Base-by-base conservation (phyloP, 2,888 invertebrate genomes). In the Syritta pipiens region DNA sequence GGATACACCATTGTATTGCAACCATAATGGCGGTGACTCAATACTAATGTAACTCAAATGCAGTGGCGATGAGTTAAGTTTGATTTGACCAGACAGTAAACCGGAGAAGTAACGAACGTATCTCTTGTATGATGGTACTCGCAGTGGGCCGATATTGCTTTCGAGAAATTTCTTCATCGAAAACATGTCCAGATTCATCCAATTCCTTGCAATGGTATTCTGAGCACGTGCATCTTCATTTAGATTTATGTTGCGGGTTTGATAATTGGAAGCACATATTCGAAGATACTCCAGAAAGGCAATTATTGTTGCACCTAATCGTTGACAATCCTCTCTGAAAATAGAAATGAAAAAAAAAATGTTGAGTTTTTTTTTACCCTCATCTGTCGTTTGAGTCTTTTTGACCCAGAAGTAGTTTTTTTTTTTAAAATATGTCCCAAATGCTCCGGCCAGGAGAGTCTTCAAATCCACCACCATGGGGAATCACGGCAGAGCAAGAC, bases 261-360 rank as follows among this genome's bases (percentile, higher is more conserved):
- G 81, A 32, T 82, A 83, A 74, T 81, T 84, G 42, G 83, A 84
- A 49, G 96, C 96, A 89, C 97, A 97, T 85, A 97, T 97, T 86
- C 94, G 95, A 83, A 96, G 95, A 90, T 97, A 97, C 90, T 97
- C 95, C 94, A 97, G 95, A 90, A 96, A 97, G 9, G 97, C 96
- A 17, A 96, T 95, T 79, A 97, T 94, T 82, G 97, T 92, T 55
- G 96, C 94, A 44, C 96, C 97, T 26, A 96, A 91, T 67, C 97
- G 92, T 85, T 96, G 96, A 84, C 95, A 92, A 86, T 94, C 94
- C 37, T 96, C 96, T 91, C 95, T 94, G 90, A 3, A n/a, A n/a
- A n/a, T n/a, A n/a, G n/a, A n/a, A n/a, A n/a, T n/a, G n/a, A n/a
- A n/a, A n/a, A n/a, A n/a, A n/a, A n/a, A n/a, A n/a, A n/a, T n/a